Evolutionary conservation across 2,797 vertebrate genomes (phyloP), one percentile per base, ranked within the genome.

Genomic region (Moxostoma hubbsi): DNA sequence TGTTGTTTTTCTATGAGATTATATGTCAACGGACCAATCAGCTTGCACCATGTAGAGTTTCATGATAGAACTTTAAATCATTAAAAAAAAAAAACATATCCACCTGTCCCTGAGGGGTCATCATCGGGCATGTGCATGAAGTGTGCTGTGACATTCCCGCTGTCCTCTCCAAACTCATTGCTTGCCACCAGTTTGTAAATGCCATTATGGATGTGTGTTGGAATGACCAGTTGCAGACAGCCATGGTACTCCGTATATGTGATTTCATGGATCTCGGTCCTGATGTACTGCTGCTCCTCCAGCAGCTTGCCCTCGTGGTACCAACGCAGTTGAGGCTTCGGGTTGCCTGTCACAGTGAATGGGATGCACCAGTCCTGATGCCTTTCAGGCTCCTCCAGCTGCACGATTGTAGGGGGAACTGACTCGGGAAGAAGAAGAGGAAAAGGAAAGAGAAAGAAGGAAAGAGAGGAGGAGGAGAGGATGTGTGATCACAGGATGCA

Each of bases 361-460:
- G 97, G 96, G 89, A 99, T 99, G 91, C 97, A 99, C 98, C 98
- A 99, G 90, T 97, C 95, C 89, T 98, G 97, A 92, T 96, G 93
- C 63, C 90, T 91, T 85, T 93, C 92, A 1, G 98, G 96, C 87
- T 86, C 88, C 86, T 96, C 91, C 86, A 99, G 95, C 90, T 96
- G 92, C 65, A 94, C 94, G 89, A 99, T 97, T 89, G 92, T 95
- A 89, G 98, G 97, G 84, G 95, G 93, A 92, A 98, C 98, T 99
- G 89, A 89, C 82, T 84, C 67, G 49, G 18, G 79, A 43, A 66
- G 83, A 54, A 73, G 51, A 15, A 36, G 36, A 4, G 36, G 85
- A 75, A 84, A 78, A 36, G 87, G 79, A 76, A 46, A 24, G 43
- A 47, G 69, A 10, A 9, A 77, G 64, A 45, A n/a, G 50, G 70